Percentiles rank a stretch among this genome's conserved stretches.
Conservation (phyloP, 2,888 invertebrate species). For the Boloria euphrosyne region DNA sequence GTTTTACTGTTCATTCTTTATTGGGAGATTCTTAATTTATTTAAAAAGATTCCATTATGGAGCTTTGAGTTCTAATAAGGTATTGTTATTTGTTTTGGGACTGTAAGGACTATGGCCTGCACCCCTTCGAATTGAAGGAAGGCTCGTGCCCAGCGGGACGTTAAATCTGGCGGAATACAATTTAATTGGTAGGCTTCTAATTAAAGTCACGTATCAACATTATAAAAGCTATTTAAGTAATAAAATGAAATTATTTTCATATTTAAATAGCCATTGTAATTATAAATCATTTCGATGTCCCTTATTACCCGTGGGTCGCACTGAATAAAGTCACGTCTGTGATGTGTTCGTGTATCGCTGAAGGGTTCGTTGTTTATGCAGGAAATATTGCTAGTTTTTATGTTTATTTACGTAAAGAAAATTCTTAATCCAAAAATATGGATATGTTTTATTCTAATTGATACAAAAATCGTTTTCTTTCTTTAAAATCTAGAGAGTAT, state of each 20-base stretch:
- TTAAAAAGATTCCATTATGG: too few relatives aligned
- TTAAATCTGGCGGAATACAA: too few relatives aligned
- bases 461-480: too few relatives aligned
- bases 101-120: too few relatives aligned
- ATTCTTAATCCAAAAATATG: neutral
- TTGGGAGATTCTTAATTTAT: too few relatives aligned
- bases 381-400: conserved; percentile 9
- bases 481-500: too few relatives aligned
- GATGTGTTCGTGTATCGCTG: conserved; percentile 8
- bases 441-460: neutral
- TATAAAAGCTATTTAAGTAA: neutral
- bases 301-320: conserved; percentile 18
- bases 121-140: too few relatives aligned
- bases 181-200: neutral
- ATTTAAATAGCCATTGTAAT: neutral
- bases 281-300: conserved; percentile 1
- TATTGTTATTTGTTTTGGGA: too few relatives aligned
- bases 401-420: conserved; percentile 5
- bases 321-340: conserved; percentile 24
- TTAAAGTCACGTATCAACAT: neutral
- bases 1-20: too few relatives aligned
- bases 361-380: conserved; percentile 20
- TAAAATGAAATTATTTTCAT: neutral
- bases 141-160: too few relatives aligned
- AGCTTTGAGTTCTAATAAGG: too few relatives aligned